Base-by-base conservation (phyloP, 1,140 invertebrate genomes). In the Homarus americanus region DNA sequence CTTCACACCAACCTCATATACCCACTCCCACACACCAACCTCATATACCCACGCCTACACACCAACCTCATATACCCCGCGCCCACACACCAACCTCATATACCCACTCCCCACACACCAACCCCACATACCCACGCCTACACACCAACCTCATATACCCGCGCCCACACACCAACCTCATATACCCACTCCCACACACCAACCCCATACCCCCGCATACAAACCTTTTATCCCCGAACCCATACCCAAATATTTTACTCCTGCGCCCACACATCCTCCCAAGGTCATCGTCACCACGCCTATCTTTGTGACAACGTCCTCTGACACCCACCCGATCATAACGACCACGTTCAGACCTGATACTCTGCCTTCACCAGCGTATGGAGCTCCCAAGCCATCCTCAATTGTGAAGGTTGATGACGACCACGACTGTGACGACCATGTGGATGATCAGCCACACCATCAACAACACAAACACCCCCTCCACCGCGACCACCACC, bases 321-420 rank as follows among this genome's bases (percentile, higher is more conserved):
- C 82, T n/a, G 53, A 58, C 53, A 58, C 53, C 53, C 53, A 20
- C 53, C 53, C 53, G 17, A 72, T 84, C 17, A 28, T 41, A 53
- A 72, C 36, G 34, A 72, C 82, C 0, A 63, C 80, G 49, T 38
- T 40, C 17, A 72, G 15, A 2, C 82, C 82, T n/a, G 24, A 2
- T 2, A 84, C 63, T 15, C 24, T 17, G 0, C 78, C 86, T 28
- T 32, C 86, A 4, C 38, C 28, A 32, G 24, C 15, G 20, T 88
- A 80, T n/a, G 86, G 86, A 4, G 38, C 63, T 1, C 86, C 86
- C 32, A 79, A 88, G 72, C 83, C 83, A 4, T 75, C 83, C 5
- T 75, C 83, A 32, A 17, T 58, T 53, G 28, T 75, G 38, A 34
- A 49, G 58, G 1, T 34, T 32, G 24, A 32, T 40, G 38, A 88